Conservation (phyloP, 2,797 vertebrate genomes). For the Podargus strigoides region DNA sequence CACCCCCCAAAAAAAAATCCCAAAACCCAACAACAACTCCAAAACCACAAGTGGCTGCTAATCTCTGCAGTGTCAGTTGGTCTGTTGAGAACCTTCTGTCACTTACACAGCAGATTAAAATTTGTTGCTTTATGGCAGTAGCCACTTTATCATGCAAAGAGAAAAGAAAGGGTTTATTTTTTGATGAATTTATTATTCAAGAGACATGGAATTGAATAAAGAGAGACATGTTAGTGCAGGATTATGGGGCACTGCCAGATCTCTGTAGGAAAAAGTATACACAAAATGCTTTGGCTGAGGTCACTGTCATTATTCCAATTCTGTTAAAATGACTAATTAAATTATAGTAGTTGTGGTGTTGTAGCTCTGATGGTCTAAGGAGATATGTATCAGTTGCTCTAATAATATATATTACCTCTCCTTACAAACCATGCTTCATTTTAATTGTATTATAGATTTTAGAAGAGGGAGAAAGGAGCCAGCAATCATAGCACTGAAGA, state of each 20-base stretch:
- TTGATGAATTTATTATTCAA: neutral
- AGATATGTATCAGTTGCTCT: neutral
- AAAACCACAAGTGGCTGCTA: neutral
- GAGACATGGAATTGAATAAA: neutral
- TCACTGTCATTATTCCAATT: neutral
- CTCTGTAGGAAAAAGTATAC: neutral
- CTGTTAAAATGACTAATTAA: conserved; percentile 5
- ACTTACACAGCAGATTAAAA: neutral
- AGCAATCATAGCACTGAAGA: neutral
- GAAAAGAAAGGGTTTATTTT: neutral
- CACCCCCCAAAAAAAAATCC: neutral
- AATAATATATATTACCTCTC: neutral
- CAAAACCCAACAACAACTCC: rapidly evolving
- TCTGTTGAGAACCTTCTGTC: neutral
- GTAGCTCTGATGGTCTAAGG: neutral
- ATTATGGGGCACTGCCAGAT: neutral
- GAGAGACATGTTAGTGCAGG: neutral
- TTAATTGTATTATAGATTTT: neutral
- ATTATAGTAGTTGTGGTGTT: neutral
- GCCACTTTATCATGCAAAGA: neutral
- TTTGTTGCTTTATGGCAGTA: neutral
- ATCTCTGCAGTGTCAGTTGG: neutral
- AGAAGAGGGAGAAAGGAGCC: neutral
- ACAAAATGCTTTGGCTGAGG: neutral
- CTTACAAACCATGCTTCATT: neutral